Base-by-base conservation (phyloP, 2,888 invertebrate species). In the Oligia fasciuncula region DNA sequence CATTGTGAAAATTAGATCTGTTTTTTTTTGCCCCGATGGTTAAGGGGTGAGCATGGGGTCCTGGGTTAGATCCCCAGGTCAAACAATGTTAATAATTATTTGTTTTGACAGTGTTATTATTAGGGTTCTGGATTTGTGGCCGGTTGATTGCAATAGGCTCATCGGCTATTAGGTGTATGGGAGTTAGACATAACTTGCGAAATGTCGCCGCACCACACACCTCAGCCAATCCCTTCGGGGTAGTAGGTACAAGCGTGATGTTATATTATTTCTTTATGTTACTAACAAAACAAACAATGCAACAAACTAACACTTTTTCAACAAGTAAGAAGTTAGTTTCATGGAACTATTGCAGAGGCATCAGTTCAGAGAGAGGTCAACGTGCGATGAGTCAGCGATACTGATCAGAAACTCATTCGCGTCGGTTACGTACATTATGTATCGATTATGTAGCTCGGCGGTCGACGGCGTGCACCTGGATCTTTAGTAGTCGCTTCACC, bases 381-480 rank as follows among this genome's bases (percentile, higher is more conserved):
- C 73, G 85, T 17, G 62, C 80, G 85, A 63, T 60, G 80, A 80
- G 29, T 81, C 81, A 81, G 81, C 81, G 43, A n/a, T 67, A 49
- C 57, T 17, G 72, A 81, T 81, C 73, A 81, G 54, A 67, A 72
- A 81, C 85, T 46, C 40, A 81, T 85, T 67, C 73, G 81, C 29
- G 23, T 54, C 49, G 73, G 54, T 63, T 13, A 49, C 65, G 57
- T 46, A 54, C 46, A 23, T 85, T 85, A 23, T 60, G 66, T 67
- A 49, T 80, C 72, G 4, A 65, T 40, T 60, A 43, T 29, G 35
- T 14, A 63, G 51, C 23, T 29, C 40, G 35, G 4, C 17, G 2
- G 29, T 29, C n/a, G 35, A 1, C 13, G 2, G 23, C 13, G 14
- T 23, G 60, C 49, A 35, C 23, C 2, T 13, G 23, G 13, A 35